Evolutionary conservation across 2,888 invertebrate genomes (phyloP), one percentile per base, ranked within the genome.

Genomic region (Neria commutata): DNA sequence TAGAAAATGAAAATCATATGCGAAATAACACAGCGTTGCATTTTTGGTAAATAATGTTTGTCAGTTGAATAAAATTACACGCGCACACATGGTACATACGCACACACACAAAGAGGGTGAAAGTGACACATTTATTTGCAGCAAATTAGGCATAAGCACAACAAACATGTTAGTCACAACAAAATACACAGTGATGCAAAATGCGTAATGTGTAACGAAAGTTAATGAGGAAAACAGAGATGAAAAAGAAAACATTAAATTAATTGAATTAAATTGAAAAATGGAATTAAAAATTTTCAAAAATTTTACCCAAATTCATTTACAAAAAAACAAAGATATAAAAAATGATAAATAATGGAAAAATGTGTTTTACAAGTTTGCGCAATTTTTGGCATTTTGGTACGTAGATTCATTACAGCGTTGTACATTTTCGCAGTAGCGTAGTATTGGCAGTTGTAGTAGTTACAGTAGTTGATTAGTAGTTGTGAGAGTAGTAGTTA

Each of bases 131-230:
- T 23, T 21, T 21, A 33, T 47, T 46, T 26, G 25, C 42, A 26
- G 58, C 58, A 63, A 58, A 52, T 40, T 23, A 61, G 40, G 24
- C 54, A 56, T 34, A 56, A 53, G 5, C 49, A 6, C 25, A 26
- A 16, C 8, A n/a, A n/a, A 19, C 4, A 34, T 17, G 19, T 50
- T 63, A 57, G 57, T 61, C 50, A 65, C 65, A 65, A 56, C 56
- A 56, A 37, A 14, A 4, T n/a, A 37, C 6, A n/a, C n/a, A 37
- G 16, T 14, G 6, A n/a, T 8, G 10, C 19, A 19, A 19, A 42
- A 19, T 3, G 5, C 17, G 42, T 29, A 37, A 37, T 10, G 8
- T 37, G 37, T 5, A 37, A 37, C 4, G n/a, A 37, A n/a, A 11
- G 29, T 29, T 29, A 29, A n/a, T 14, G 29, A 25, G 23, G 23